Evolutionary conservation across 2,113 vertebrate genomes (phyloP).

Genomic region (Amblyornis subalaris): DNA sequence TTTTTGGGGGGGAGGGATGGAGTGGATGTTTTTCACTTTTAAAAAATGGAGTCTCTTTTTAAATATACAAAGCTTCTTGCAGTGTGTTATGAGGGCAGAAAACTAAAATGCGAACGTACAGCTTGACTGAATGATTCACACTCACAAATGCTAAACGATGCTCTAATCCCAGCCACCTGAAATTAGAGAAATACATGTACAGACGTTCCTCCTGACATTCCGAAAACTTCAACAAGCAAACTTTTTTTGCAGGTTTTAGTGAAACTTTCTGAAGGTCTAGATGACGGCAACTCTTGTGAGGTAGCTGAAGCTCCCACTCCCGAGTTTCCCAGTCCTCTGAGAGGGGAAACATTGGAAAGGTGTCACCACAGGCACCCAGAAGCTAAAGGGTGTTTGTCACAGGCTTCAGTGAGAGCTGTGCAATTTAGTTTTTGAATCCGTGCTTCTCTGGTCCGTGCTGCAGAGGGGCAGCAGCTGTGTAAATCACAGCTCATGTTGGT

Average conservation of each 20-base stretch:
- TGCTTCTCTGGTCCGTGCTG: background rate
- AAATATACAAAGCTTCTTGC: background rate
- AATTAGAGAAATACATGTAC: background rate
- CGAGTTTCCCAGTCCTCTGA: background rate
- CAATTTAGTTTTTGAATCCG: background rate
- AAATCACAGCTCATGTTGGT: background rate
- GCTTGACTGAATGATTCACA: background rate
- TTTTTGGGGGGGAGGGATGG: rapidly evolving
- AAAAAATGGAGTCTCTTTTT: background rate
- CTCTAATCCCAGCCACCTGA: background rate
- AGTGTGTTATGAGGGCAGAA: background rate
- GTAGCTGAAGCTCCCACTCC: background rate
- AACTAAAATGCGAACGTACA: background rate
- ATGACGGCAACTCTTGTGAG: background rate
- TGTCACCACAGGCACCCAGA: background rate
- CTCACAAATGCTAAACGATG: background rate
- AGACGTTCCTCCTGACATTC: background rate
- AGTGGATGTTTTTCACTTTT: background rate
- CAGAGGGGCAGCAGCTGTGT: background rate
- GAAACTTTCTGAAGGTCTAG: background rate
- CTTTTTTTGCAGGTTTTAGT: background rate
- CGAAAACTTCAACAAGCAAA: background rate
- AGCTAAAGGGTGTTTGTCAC: background rate
- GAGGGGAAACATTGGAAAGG: background rate
- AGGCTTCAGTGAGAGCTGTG: background rate